These are phyloP conservation scores for Esox lucius DNA, from an alignment of 2,797 vertebrate species.

Conservation along the genomic window DNA sequence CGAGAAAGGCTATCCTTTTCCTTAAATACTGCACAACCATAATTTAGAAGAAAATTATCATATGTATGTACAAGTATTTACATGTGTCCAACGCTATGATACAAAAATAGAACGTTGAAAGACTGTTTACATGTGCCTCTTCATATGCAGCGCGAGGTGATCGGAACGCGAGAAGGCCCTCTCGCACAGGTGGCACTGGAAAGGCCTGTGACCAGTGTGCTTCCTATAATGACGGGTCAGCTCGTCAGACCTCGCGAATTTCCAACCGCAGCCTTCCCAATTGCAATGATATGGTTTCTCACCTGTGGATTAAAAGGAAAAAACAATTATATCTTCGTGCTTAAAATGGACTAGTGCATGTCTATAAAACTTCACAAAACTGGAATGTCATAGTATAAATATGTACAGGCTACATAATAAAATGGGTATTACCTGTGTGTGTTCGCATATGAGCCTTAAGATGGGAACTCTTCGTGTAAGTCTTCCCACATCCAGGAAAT, in stretches of 20 bases:
- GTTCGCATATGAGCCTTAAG: slow-evolving; percentile 93
- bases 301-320: slow-evolving; percentile 66
- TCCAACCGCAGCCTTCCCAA: slow-evolving; percentile 96
- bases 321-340: background rate
- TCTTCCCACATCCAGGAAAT: slow-evolving; percentile 90
- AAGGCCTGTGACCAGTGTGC: slow-evolving; percentile 89
- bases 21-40: slow-evolving; percentile 72
- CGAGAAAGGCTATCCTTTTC: slow-evolving; percentile 21
- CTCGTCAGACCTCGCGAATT: slow-evolving; percentile 91
- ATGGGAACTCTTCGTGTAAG: slow-evolving; percentile 93
- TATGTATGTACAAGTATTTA: slow-evolving; percentile 23
- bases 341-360: background rate
- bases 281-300: slow-evolving; percentile 94
- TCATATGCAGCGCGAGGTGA: slow-evolving; percentile 94
- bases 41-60: slow-evolving; percentile 61
- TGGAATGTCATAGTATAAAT: no score
- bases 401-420: no score
- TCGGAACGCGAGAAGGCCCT: slow-evolving; percentile 91
- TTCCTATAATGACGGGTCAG: slow-evolving; percentile 91
- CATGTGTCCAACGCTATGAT: slow-evolving; percentile 17
- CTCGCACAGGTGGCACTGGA: slow-evolving; percentile 92
- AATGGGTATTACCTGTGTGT: slow-evolving; percentile 81
- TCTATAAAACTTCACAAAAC: background rate
- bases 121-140: slow-evolving; percentile 85
- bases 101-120: slow-evolving; percentile 23